Percentiles rank a stretch among this genome's conserved stretches.
phyloP scores from a whole-genome alignment of 2,888 invertebrate species.

The Eupithecia insigniata region DNA sequence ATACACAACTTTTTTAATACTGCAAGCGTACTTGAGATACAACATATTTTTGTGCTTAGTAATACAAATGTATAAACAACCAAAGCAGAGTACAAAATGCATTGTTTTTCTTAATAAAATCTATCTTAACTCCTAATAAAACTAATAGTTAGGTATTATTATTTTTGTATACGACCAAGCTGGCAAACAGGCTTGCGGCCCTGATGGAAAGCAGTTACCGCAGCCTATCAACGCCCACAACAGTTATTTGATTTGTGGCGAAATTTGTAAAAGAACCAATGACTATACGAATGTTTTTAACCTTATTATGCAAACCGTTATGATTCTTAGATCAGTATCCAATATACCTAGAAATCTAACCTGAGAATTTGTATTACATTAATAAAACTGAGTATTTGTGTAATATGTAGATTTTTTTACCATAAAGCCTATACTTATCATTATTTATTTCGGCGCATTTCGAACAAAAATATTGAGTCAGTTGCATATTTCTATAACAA shows the following conservation, averaged over 20 bases:
- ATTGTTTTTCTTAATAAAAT: slow-evolving; percentile 8
- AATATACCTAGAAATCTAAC: background rate
- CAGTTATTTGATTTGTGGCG: background rate
- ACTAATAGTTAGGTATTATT: background rate
- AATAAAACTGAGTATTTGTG: background rate
- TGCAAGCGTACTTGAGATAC: slow-evolving; percentile 2
- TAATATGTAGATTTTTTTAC: background rate
- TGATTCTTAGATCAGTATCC: background rate
- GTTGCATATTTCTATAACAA: no score
- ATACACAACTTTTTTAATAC: slow-evolving; percentile 6
- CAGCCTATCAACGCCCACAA: no score
- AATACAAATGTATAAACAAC: slow-evolving; percentile 24
- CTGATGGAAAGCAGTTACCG: no score
- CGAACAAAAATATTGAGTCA: background rate
- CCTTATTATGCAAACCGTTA: background rate
- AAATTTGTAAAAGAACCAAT: background rate
- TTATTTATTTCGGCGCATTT: background rate
- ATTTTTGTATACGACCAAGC: no score
- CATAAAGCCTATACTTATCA: background rate
- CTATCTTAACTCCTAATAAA: background rate
- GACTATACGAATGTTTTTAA: background rate
- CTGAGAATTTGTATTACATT: background rate
- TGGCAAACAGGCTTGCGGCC: no score
- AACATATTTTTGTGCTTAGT: slow-evolving; percentile 18
- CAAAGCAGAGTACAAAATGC: slow-evolving; percentile 32